These are phyloP conservation scores for Ciconia boyciana DNA, from an alignment of 2,113 vertebrate species.

Conservation along the genomic window DNA sequence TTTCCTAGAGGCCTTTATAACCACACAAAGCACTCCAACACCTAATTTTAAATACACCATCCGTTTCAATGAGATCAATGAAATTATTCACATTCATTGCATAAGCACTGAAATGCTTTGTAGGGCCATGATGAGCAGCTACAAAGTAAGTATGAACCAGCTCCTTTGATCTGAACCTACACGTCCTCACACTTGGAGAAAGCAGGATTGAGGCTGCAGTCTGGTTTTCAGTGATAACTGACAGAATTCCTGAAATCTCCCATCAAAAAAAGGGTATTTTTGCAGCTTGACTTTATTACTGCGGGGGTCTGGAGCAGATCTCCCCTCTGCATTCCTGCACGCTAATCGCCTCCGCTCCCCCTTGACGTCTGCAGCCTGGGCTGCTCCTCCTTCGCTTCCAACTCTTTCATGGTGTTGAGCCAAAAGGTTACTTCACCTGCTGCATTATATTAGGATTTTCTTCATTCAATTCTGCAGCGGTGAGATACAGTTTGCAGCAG, in stretches of 20 bases:
- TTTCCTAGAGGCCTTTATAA: neutral
- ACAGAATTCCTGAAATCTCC: neutral
- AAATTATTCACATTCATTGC: neutral
- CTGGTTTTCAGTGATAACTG: neutral
- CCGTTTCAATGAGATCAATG: neutral
- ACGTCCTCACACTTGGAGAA: neutral
- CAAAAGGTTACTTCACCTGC: conserved; percentile 10
- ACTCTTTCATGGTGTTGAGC: neutral
- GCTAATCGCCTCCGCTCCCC: neutral
- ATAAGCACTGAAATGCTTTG: neutral
- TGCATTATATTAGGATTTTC: neutral
- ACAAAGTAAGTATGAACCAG: neutral
- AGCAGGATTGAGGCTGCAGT: neutral
- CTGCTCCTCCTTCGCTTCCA: neutral
- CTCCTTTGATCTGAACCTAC: neutral
- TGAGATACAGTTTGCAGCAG: neutral
- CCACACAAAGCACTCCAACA: neutral
- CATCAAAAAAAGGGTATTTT: neutral
- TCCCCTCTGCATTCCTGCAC: neutral
- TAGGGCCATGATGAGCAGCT: neutral
- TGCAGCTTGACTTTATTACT: conserved; percentile 6
- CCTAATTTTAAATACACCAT: neutral
- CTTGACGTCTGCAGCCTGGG: neutral
- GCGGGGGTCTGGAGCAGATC: neutral
- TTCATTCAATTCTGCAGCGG: neutral